phyloP scores from a whole-genome alignment of 2,113 vertebrate genomes.

The Electrona antarctica region DNA sequence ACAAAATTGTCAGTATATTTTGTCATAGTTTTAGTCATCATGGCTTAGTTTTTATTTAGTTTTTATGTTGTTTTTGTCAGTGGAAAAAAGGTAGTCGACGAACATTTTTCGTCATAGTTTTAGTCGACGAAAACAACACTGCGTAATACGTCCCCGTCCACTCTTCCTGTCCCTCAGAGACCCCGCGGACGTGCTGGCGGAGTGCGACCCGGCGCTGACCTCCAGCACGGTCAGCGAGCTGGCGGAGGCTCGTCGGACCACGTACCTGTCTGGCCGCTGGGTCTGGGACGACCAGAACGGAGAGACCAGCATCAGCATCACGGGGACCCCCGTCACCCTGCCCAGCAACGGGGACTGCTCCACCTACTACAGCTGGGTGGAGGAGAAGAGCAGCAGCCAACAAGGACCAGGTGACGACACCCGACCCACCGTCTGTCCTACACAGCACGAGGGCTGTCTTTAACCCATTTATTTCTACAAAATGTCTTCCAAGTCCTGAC shows the following conservation, averaged over 20 bases:
- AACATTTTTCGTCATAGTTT: too few species aligned
- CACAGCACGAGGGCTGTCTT: too few species aligned
- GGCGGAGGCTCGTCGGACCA: constrained; percentile 93
- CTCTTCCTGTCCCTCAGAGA: constrained; percentile 77
- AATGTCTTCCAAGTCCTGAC: too few species aligned
- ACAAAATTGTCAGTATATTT: too few species aligned
- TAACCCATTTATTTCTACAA: too few species aligned
- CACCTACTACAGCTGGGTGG: constrained; percentile 93
- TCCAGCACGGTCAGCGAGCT: constrained; percentile 97
- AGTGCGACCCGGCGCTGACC: constrained; percentile 89
- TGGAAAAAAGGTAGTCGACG: too few species aligned
- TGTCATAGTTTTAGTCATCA: too few species aligned
- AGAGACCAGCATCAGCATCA: constrained; percentile 95
- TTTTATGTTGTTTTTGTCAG: too few species aligned
- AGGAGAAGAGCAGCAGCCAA: constrained; percentile 88
- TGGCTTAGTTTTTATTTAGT: too few species aligned
- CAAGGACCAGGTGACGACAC: constrained; percentile 93
- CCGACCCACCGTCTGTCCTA: too few species aligned
- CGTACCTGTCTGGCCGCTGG: constrained; percentile 96
- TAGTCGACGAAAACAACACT: too few species aligned
- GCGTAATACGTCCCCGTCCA: too few species aligned
- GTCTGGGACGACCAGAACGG: constrained; percentile 97
- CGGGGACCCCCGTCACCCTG: constrained; percentile 88
- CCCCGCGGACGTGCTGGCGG: constrained; percentile 85
- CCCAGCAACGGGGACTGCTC: constrained; percentile 97